phyloP scores from a whole-genome alignment of 2,888 invertebrate species.

The Microctonus aethiopoides region DNA sequence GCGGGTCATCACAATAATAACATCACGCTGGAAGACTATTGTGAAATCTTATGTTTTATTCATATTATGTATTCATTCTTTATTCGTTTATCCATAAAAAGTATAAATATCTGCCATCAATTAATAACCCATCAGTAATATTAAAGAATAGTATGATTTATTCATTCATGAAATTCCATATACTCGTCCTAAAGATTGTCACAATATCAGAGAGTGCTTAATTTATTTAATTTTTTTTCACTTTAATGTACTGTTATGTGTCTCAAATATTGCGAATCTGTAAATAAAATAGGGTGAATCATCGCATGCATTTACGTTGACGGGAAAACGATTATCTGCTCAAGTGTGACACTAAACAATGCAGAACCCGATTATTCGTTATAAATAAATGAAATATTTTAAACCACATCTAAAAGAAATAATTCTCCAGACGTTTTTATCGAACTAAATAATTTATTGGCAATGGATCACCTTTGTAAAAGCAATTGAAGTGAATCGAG shows the following conservation, averaged over 20 bases:
- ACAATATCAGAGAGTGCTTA: not conserved
- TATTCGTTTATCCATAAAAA: too few species aligned
- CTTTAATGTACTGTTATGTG: not conserved
- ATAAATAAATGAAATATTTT: not conserved
- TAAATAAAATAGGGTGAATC: not conserved
- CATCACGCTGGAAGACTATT: conserved; percentile 28
- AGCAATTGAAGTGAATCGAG: conserved; percentile 13
- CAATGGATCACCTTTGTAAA: not conserved
- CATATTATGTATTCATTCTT: not conserved
- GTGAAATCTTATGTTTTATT: conserved; percentile 5
- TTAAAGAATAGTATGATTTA: not conserved
- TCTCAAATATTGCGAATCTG: not conserved
- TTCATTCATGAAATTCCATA: not conserved
- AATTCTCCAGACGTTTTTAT: not conserved
- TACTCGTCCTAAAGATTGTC: not conserved
- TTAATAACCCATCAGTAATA: not conserved
- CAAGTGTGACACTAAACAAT: not conserved
- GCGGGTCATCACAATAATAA: conserved; percentile 42
- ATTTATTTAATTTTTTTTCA: not conserved
- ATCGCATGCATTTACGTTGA: not conserved
- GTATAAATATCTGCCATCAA: not conserved
- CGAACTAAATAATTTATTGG: not conserved
- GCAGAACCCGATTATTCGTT: not conserved
- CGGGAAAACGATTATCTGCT: not conserved
- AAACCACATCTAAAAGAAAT: not conserved